A percentile compares a stretch with the other conserved stretches of the same genome.
phyloP scores from a whole-genome alignment of 64 coral and sea anemone genomes.

The Catalaphyllia jardinei region DNA sequence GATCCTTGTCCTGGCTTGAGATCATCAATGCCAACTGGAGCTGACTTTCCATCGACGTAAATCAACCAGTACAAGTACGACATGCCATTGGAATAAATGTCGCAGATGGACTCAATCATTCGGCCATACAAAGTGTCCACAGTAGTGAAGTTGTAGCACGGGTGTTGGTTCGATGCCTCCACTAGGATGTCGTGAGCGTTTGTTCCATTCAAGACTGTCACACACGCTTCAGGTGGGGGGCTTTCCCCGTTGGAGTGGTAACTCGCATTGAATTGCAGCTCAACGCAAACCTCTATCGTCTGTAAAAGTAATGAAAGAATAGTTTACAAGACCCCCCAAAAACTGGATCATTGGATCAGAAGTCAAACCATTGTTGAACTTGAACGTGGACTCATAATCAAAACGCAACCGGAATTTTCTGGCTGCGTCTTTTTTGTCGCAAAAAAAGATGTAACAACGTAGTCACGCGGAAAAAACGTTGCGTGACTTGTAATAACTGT shows the following conservation, averaged over 20 bases:
- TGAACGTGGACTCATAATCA: no score
- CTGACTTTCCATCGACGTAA: slow-evolving; percentile 26
- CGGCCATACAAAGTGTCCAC: slow-evolving; percentile 48
- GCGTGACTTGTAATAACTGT: no score
- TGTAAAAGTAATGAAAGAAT: background rate
- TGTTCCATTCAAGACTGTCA: slow-evolving; percentile 32
- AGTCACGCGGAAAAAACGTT: no score
- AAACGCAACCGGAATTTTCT: no score
- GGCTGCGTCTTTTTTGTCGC: no score
- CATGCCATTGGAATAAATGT: background rate
- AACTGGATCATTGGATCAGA: no score
- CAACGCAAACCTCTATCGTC: slow-evolving; percentile 48
- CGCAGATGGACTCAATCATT: slow-evolving; percentile 57
- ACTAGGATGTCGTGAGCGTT: slow-evolving; percentile 60
- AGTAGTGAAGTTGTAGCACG: slow-evolving; percentile 17
- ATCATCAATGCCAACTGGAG: slow-evolving; percentile 65
- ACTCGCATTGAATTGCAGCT: slow-evolving; percentile 6
- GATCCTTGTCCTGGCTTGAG: slow-evolving; percentile 60
- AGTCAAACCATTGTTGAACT: no score
- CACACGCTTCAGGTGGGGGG: background rate
- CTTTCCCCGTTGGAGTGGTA: background rate
- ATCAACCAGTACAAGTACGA: slow-evolving; percentile 78
- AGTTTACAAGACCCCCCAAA: no score
- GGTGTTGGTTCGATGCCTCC: slow-evolving; percentile 34
- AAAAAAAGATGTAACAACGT: no score